A percentile compares a stretch with the other conserved stretches of the same genome.
Conservation (phyloP, 2,797 vertebrate species). For the Harpagifer antarcticus region DNA sequence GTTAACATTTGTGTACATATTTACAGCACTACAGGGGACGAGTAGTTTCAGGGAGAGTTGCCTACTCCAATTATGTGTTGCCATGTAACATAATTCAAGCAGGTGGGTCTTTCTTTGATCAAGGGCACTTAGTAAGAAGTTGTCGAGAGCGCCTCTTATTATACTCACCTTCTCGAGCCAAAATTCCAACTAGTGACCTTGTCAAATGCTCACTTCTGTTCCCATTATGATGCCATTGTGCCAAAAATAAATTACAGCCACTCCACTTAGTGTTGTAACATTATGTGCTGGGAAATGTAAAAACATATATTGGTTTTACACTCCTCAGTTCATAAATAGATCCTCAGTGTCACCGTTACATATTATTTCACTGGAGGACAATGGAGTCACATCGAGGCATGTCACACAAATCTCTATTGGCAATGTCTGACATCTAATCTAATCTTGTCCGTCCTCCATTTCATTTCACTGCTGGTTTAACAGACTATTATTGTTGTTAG, state of each 20-base stretch:
- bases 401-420: constrained; percentile 72
- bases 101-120: constrained; percentile 35
- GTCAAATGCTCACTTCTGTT: constrained; percentile 32
- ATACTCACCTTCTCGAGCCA: constrained; percentile 18
- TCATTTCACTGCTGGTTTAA: constrained; percentile 76
- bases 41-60: constrained; percentile 10
- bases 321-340: constrained; percentile 54
- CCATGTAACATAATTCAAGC: constrained; percentile 23
- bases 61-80: neutral
- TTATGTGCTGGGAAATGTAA: constrained; percentile 37
- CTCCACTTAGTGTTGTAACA: constrained; percentile 44
- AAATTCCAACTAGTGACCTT: constrained; percentile 61
- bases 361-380: constrained; percentile 73
- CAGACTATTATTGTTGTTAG: constrained; percentile 73
- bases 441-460: constrained; percentile 64
- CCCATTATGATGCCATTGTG: constrained; percentile 29
- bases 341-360: constrained; percentile 22
- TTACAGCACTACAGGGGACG: neutral
- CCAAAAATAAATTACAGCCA: constrained; percentile 41
- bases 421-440: constrained; percentile 73
- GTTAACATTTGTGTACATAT: constrained; percentile 22
- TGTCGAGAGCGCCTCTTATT: constrained; percentile 17
- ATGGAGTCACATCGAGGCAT: constrained; percentile 63
- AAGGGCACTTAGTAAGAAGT: constrained; percentile 22
- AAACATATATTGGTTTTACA: constrained; percentile 43